A percentile compares a stretch with the other conserved stretches of the same genome.
phyloP scores from a whole-genome alignment of 2,888 invertebrate genomes.

The Dasypogon diadema region DNA sequence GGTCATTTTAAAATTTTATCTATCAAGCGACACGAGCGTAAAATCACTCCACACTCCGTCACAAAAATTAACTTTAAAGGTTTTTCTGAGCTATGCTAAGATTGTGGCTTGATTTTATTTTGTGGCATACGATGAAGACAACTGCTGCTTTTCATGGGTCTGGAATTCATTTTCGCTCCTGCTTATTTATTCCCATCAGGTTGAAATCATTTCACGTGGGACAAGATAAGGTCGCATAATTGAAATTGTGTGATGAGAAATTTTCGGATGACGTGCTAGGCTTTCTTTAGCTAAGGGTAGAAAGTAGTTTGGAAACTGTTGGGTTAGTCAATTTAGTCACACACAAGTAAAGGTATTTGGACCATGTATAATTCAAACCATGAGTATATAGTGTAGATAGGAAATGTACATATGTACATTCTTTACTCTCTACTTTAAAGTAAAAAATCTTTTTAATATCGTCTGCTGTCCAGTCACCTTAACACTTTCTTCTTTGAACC shows the following conservation, averaged over 20 bases:
- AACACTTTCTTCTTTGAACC: too few species aligned
- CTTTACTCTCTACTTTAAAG: too few species aligned
- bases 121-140: not conserved
- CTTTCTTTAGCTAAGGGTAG: too few species aligned
- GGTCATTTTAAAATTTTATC: constrained; percentile 43
- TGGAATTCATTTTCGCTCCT: constrained; percentile 14
- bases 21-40: constrained; percentile 10
- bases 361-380: too few species aligned
- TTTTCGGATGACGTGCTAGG: not conserved
- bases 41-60: not conserved
- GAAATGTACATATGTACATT: too few species aligned
- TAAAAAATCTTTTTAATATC: too few species aligned
- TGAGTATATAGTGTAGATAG: too few species aligned
- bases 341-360: too few species aligned
- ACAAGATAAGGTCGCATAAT: constrained; percentile 33
- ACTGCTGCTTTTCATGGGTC: not conserved
- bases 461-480: too few species aligned
- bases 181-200: constrained; percentile 43
- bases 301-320: too few species aligned
- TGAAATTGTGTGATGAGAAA: not conserved
- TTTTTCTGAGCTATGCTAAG: not conserved
- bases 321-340: too few species aligned
- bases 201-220: constrained; percentile 40
- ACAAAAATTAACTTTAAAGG: constrained; percentile 34
- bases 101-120: constrained; percentile 1